Evolutionary conservation across 2,888 invertebrate genomes (phyloP).

Genomic region (Saturnia pavonia): DNA sequence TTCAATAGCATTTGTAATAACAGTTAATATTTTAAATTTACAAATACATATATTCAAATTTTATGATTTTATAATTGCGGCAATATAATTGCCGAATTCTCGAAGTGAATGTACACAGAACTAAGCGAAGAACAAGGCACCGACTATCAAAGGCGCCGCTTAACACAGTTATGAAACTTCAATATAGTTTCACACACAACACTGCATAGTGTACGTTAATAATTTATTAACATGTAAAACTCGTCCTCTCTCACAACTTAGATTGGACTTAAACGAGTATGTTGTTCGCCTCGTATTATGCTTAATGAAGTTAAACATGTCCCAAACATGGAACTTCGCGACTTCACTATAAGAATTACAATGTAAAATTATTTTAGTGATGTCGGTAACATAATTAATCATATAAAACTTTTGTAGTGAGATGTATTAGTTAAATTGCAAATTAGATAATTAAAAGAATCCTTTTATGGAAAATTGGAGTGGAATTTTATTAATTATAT

Average conservation of each 20-base stretch:
- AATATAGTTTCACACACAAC: constrained; percentile 44
- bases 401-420: constrained; percentile 30
- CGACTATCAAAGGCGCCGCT: constrained; percentile 41
- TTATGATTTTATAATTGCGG: too few species aligned
- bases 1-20: neutral
- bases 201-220: constrained; percentile 70
- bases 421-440: too few species aligned
- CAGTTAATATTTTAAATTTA: neutral
- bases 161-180: constrained; percentile 29
- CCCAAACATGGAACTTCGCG: constrained; percentile 61
- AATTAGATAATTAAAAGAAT: too few species aligned
- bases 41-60: neutral
- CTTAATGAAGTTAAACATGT: constrained; percentile 80
- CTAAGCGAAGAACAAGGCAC: constrained; percentile 30
- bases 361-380: constrained; percentile 44
- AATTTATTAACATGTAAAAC: constrained; percentile 80
- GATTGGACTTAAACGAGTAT: constrained; percentile 81
- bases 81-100: too few species aligned
- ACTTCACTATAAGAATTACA: constrained; percentile 56
- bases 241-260: constrained; percentile 73
- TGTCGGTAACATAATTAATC: constrained; percentile 33
- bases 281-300: constrained; percentile 72
- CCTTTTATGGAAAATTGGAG: too few species aligned
- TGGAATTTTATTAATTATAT: too few species aligned
- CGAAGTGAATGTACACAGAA: constrained; percentile 25